A percentile compares a stretch with the other conserved stretches of the same genome.
phyloP scores from a whole-genome alignment of 1,140 invertebrate species.

The Ruditapes philippinarum region DNA sequence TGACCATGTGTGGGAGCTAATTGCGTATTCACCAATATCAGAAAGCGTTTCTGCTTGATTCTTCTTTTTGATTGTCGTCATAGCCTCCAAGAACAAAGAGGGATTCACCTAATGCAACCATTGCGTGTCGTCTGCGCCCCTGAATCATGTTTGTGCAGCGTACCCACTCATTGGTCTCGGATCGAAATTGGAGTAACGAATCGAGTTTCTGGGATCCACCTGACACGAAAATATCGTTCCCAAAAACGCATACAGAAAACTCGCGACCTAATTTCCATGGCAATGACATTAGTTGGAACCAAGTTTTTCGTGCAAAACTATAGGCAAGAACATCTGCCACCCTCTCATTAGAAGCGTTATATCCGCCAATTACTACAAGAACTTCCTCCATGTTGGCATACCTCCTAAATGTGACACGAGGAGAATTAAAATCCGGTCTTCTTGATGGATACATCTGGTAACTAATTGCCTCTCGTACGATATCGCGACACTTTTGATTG shows the following conservation, averaged over 20 bases:
- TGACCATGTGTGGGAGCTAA: conserved; percentile 71
- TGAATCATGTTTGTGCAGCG: conserved; percentile 73
- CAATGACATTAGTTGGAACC: conserved; percentile 77
- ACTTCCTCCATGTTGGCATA: conserved; percentile 79
- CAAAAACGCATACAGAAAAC: conserved; percentile 77
- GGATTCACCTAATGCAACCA: conserved; percentile 77
- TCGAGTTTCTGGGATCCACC: conserved; percentile 79
- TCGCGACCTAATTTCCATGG: conserved; percentile 77
- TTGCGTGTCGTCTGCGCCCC: conserved; percentile 75
- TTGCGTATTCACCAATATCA: conserved; percentile 73
- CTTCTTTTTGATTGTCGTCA: conserved; percentile 77
- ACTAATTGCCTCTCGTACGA: conserved; percentile 80
- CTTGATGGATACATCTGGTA: conserved; percentile 81
- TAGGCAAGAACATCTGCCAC: conserved; percentile 77
- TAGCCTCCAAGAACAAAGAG: conserved; percentile 76
- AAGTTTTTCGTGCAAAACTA: conserved; percentile 76
- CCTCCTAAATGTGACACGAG: conserved; percentile 76
- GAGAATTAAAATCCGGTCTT: conserved; percentile 79
- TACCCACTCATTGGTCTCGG: conserved; percentile 78
- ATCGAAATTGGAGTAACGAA: conserved; percentile 76
- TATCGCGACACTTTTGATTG: conserved; percentile 74
- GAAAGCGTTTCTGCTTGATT: conserved; percentile 67
- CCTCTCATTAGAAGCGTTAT: conserved; percentile 73
- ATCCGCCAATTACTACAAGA: conserved; percentile 77
- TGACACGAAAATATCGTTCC: conserved; percentile 80